Percentiles rank a stretch among this genome's conserved stretches.
Evolutionary conservation across 2,797 vertebrate genomes (phyloP).

Genomic region (Molossus molossus): DNA sequence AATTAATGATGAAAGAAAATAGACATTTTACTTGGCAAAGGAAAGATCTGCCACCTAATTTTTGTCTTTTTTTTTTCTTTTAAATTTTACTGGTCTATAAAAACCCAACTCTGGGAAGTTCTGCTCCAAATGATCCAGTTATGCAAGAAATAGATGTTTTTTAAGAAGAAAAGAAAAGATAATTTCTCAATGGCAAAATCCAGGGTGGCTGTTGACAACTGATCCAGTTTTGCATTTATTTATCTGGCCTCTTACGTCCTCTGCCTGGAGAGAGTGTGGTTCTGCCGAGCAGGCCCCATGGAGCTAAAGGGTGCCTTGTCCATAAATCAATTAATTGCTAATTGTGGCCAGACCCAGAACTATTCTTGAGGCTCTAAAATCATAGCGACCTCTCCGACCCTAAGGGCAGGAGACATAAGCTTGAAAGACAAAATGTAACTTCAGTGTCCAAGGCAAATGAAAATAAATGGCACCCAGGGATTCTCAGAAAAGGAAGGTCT

Average conservation of each 20-base stretch:
- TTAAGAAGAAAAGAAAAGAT: neutral
- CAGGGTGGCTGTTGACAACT: neutral
- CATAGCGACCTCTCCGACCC: neutral
- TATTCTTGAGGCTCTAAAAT: slow-evolving; percentile 22
- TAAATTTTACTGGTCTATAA: neutral
- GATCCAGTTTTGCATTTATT: neutral
- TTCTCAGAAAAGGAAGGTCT: neutral
- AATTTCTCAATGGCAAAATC: neutral
- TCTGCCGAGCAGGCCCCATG: neutral
- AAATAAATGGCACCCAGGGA: neutral
- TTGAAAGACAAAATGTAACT: slow-evolving; percentile 44
- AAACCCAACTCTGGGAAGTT: neutral
- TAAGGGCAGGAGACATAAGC: neutral
- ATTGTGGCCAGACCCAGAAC: neutral
- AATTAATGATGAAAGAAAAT: neutral
- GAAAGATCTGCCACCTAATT: neutral
- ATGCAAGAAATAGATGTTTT: neutral
- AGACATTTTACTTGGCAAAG: slow-evolving; percentile 6
- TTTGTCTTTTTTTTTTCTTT: neutral
- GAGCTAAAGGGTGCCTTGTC: neutral
- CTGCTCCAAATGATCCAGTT: slow-evolving; percentile 1
- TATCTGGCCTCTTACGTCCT: neutral
- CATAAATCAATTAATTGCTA: slow-evolving; percentile 23
- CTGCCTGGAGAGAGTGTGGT: neutral
- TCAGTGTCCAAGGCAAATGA: slow-evolving; percentile 22